Base-by-base conservation (phyloP, 2,797 vertebrate genomes). In the Delichon dasypus region DNA sequence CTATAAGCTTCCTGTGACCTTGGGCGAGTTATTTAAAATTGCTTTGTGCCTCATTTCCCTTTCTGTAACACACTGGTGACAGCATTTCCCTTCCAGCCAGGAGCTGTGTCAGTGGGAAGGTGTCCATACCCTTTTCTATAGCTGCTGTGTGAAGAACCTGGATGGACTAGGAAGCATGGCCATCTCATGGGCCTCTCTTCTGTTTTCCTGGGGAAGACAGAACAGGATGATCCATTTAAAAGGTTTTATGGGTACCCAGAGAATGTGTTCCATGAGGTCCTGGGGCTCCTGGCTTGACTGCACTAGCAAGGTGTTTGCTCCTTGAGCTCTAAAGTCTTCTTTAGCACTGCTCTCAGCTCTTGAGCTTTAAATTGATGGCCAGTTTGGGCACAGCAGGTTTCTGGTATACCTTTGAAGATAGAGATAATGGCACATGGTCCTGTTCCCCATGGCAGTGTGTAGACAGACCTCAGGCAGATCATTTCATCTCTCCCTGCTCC, bases 1-100 rank as follows among this genome's bases (percentile, higher is more conserved):
- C 85, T 91, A 0, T 72, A 73, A 88, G 90, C 80, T 96, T 97
- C 90, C 89, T 92, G 68, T 80, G 82, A 92, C 90, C 81, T 94
- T 92, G 87, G 47, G 20, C 0, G 0, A 94, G 81, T 88, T 85
- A 83, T 74, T 94, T 85, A 78, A 64, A 75, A 72, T 75, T 62
- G 78, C 62, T 87, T 84, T 66, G 92, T 89, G 90, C 90, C 54
- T 90, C 87, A 85, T 82, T 95, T 95, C 92, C 94, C 74, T 93
- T 94, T 86, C 73, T 93, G 68, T 73, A 62, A 55, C 55, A 34
- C 3, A 11, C 16, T 1, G 1, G 75, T 89, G 93, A 94, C 88
- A 90, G 55, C 83, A 50, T 93, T 96, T 95, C 84, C 90, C 80
- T 93, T 84, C 85, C 85, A 93, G 40, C 61, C 79, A 32, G 85